Evolutionary conservation across 2,113 vertebrate species (phyloP).

Genomic region (Scophthalmus maximus): DNA sequence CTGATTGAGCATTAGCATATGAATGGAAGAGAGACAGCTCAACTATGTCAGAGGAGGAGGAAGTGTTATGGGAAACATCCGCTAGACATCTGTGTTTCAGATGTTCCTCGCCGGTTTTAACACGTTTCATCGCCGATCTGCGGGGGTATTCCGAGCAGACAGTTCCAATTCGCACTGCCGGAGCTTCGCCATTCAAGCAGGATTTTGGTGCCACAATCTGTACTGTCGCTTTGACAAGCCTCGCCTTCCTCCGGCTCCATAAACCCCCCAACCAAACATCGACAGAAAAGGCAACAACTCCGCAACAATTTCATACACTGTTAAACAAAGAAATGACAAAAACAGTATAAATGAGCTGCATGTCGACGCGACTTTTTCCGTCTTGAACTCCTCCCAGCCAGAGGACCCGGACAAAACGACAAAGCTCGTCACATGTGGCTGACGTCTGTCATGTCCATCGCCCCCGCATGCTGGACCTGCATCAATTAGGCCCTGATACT

Average conservation of each 20-base stretch:
- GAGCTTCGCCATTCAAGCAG: constrained; percentile 51
- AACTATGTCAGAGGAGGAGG: constrained; percentile 71
- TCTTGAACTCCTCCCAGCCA: constrained; percentile 51
- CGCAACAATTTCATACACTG: constrained; percentile 58
- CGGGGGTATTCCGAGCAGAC: constrained; percentile 59
- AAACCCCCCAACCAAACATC: no score
- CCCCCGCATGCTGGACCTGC: constrained; percentile 49
- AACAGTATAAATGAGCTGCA: constrained; percentile 51
- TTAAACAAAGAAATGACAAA: constrained; percentile 70
- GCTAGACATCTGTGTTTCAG: constrained; percentile 76
- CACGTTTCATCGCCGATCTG: constrained; percentile 62
- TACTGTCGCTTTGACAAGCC: constrained; percentile 60
- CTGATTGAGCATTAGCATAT: constrained; percentile 80
- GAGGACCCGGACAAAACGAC: constrained; percentile 58
- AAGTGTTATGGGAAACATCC: constrained; percentile 77
- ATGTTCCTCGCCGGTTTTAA: constrained; percentile 71
- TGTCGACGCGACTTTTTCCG: constrained; percentile 30
- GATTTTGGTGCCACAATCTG: constrained; percentile 55
- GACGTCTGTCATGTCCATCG: constrained; percentile 70
- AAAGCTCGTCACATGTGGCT: constrained; percentile 65
- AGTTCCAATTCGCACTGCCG: constrained; percentile 66
- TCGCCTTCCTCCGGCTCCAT: constrained; percentile 49
- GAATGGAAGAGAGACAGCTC: constrained; percentile 73
- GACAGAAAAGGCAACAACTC: not conserved
- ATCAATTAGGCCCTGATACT: constrained; percentile 69